phyloP scores from a whole-genome alignment of 2,113 vertebrate species.

The Alaudala cheleensis region DNA sequence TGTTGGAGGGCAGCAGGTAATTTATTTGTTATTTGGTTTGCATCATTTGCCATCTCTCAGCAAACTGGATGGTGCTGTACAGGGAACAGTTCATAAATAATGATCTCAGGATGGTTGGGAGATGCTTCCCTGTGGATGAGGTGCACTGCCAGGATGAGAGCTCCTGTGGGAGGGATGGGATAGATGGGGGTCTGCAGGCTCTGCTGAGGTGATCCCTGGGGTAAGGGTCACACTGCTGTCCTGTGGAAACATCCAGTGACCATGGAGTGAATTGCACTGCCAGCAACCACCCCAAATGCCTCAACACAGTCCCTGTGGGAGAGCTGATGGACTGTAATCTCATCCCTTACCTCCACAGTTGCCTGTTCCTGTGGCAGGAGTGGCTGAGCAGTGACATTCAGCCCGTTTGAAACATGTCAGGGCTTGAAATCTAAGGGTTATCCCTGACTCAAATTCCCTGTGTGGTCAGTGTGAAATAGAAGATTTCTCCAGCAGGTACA shows the following conservation, averaged over 20 bases:
- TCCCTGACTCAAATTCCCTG: background rate
- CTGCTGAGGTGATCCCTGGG: background rate
- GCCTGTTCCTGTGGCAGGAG: background rate
- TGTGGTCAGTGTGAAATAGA: background rate
- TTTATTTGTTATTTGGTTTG: background rate
- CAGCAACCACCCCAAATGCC: background rate
- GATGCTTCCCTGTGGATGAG: background rate
- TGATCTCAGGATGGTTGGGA: accelerated
- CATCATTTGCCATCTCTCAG: background rate
- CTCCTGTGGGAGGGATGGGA: accelerated
- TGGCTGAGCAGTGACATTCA: background rate
- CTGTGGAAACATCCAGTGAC: accelerated
- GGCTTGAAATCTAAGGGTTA: background rate
- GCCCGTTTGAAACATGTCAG: accelerated
- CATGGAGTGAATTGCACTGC: background rate
- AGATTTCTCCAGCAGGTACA: background rate
- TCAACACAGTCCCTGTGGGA: accelerated
- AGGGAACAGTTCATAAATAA: background rate
- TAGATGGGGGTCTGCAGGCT: accelerated
- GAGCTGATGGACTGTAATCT: background rate
- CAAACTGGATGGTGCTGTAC: background rate
- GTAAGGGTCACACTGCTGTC: background rate
- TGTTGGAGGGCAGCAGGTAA: background rate
- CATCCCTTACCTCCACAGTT: accelerated
- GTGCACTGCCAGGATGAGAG: background rate